Evolutionary conservation across 2,888 invertebrate genomes (phyloP).

Genomic region (Phrixothrix hirtus): DNA sequence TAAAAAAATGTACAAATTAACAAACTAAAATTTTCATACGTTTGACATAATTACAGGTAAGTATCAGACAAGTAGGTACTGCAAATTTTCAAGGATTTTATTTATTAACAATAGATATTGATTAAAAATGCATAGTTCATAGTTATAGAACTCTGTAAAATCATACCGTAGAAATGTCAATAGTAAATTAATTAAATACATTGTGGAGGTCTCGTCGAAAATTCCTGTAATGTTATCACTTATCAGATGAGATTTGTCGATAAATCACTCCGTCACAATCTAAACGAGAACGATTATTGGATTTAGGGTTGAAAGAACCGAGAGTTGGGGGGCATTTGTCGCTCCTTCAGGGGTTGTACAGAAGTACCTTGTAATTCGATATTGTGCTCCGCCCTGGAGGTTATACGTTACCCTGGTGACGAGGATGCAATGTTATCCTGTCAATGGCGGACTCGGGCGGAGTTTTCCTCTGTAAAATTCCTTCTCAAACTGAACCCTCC

Average conservation of each 20-base stretch:
- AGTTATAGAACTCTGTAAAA: too few species aligned
- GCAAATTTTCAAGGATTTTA: too few species aligned
- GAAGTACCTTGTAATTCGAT: conserved; percentile 42
- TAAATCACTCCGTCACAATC: conserved; percentile 53
- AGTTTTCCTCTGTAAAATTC: conserved; percentile 31
- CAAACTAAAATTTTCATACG: too few species aligned
- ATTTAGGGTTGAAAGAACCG: conserved; percentile 45
- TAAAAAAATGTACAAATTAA: too few species aligned
- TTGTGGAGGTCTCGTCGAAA: conserved; percentile 31
- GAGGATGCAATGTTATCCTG: conserved; percentile 33
- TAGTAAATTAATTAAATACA: conserved; percentile 25
- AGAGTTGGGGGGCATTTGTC: conserved; percentile 23
- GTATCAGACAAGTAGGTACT: too few species aligned
- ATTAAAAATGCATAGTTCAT: too few species aligned
- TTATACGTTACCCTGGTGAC: conserved; percentile 48
- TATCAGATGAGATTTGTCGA: conserved; percentile 50
- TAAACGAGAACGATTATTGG: conserved; percentile 54
- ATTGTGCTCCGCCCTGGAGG: conserved; percentile 48
- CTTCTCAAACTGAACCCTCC: conserved; percentile 29
- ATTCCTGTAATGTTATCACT: conserved; percentile 47
- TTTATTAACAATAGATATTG: too few species aligned
- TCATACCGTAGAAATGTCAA: conserved; percentile 16
- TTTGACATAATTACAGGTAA: too few species aligned
- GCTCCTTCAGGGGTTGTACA: conserved; percentile 23
- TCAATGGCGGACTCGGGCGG: conserved; percentile 48